phyloP scores from a whole-genome alignment of 2,888 invertebrate genomes.

The Bibio marci region DNA sequence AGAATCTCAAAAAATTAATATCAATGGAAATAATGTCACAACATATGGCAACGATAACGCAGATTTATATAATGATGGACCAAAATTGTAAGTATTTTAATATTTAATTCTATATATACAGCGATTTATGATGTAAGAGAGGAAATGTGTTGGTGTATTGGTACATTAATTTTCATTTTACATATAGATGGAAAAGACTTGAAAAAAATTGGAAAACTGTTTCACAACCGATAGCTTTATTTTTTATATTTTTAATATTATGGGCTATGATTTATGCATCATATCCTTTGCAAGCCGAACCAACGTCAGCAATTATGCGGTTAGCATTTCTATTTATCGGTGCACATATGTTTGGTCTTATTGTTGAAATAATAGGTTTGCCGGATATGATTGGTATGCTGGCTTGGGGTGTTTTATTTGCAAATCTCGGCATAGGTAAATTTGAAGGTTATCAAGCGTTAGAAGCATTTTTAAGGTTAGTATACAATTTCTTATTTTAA shows the following conservation, averaged over 20 bases:
- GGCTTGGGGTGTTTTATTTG: slow-evolving; percentile 36
- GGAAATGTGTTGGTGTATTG: too few species aligned
- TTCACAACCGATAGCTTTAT: slow-evolving; percentile 24
- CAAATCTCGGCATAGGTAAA: slow-evolving; percentile 31
- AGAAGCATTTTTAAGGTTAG: slow-evolving; percentile 32
- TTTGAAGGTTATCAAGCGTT: slow-evolving; percentile 30
- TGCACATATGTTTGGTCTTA: slow-evolving; percentile 23
- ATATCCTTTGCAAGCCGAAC: slow-evolving; percentile 21
- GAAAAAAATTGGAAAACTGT: slow-evolving; percentile 20
- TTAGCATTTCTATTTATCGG: slow-evolving; percentile 25
- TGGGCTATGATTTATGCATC: slow-evolving; percentile 27
- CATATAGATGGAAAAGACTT: slow-evolving; percentile 23
- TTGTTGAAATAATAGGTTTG: slow-evolving; percentile 20
- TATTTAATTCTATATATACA: too few species aligned
- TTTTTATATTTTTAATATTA: slow-evolving; percentile 21
- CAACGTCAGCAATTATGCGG: slow-evolving; percentile 23
- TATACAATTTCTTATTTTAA: slow-evolving; percentile 1
- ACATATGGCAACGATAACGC: neutral
- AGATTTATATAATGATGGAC: slow-evolving; percentile 6
- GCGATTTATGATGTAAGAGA: too few species aligned
- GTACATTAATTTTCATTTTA: too few species aligned
- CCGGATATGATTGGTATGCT: slow-evolving; percentile 47
- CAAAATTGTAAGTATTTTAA: slow-evolving; percentile 5
- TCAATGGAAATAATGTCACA: neutral
- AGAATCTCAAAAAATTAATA: slow-evolving; percentile 6